Base-by-base conservation (phyloP, 1,140 invertebrate genomes). In the Drosophila kikkawai region DNA sequence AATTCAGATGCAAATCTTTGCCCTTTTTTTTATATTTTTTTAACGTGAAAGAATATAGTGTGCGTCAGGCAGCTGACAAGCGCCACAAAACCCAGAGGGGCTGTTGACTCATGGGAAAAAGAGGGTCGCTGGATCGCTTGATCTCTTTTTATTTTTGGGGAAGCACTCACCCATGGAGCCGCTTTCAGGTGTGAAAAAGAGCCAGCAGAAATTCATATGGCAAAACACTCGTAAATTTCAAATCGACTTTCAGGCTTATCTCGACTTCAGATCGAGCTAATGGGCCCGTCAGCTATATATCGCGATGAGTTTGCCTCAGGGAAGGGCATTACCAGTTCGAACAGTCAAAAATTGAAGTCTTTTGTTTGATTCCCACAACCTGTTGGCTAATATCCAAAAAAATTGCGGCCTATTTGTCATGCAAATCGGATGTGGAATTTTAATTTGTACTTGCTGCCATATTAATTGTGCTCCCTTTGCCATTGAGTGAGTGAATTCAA, bases 401-500 rank as follows among this genome's bases (percentile, higher is more conserved):
- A 48, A 48, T 29, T 73, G 36, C 29, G 37, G 12, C 13, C 6
- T 26, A 50, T 76, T 57, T 53, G 34, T 76, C 59, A 73, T 73
- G 50, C 51, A 77, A 57, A 44, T 59, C 45, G 42, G 50, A 71
- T 64, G 32, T 44, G 48, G 42, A 59, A 66, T 71, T 58, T 34
- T 32, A 59, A 47, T 48, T n/a, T 59, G 19, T 19, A 37, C 29
- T 42, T 32, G 50, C 15, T 51, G 48, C 45, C n/a, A 50, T 56
- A 78, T 57, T 77, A 70, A 78, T 78, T 59, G 36, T 53, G 19
- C 19, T 51, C 44, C 42, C 19, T 47, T 63, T 77, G 50, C 13
- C 57, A 65, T 80, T 55, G 57, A 64, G 42, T 66, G 69, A 90
- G 80, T 85, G 67, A 58, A 81, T 90, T 84, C 63, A 90, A 88